Base-by-base conservation (phyloP, 2,888 invertebrate species). In the Hypsopygia costalis region DNA sequence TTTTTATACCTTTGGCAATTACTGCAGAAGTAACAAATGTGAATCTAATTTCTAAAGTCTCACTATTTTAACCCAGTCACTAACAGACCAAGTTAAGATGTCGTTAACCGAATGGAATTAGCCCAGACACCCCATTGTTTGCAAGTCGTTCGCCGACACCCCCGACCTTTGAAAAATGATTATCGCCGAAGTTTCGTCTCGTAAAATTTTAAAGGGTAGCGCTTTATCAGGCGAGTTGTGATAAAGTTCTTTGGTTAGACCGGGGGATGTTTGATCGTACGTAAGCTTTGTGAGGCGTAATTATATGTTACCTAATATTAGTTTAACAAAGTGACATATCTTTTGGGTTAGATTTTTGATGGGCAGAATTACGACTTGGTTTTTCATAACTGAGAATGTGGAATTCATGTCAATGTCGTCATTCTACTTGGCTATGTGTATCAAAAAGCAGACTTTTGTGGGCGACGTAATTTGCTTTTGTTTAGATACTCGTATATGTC, bases 101-200 rank as follows among this genome's bases (percentile, higher is more conserved):
- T 57, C 62, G 54, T 64, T 66, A 60, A 46, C 49, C 40, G 51
- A 59, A 58, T 55, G 51, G 63, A 68, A 66, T 66, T 61, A 58
- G 58, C 47, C 44, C 36, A 37, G 49, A 44, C 44, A 50, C 47
- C 54, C 55, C 52, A 53, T 62, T 66, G 63, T 68, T 63, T 55
- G 57, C 53, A 52, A 62, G 54, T 52, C 50, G 51, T 53, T 16
- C 16, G 16, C 16, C 16, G 49, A 53, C 55, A 52, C 46, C 20
- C 41, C 45, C 42, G 47, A 55, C 55, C 52, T 61, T 68, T 73
- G 69, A 77, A 72, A 75, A 78, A 78, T 73, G 63, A 71, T 77
- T 67, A 75, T 72, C 54, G 53, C 45, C 40, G 43, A 75, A 80
- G 66, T 80, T 80, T 60, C 36, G 44, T 52, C 42, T 49, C 57